Base-by-base conservation (phyloP, 1,140 invertebrate species). In the Teleogryllus occipitalis region DNA sequence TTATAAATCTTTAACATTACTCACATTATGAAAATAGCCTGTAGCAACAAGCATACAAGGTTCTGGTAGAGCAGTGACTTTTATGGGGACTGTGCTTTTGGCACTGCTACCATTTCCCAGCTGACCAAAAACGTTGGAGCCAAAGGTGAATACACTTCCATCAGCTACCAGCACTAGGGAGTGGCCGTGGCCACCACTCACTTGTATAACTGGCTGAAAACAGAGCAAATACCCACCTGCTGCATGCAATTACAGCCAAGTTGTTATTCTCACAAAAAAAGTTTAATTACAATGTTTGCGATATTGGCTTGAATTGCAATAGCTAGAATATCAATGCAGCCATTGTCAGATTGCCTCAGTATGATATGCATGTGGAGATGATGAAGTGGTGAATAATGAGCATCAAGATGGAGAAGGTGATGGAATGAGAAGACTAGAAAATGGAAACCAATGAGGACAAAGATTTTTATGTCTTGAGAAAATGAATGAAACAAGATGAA, bases 11-110 rank as follows among this genome's bases (percentile, higher is more conserved):
- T n/a, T n/a, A n/a, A n/a, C n/a, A n/a, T 39, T 79, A 88, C 91
- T 90, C 88, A 95, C 93, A 88, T 91, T 94, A 82, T 95, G 93
- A 87, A 96, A 96, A 86, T 94, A 95, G 83, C 91, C 92, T 48
- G 93, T 92, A 79, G 92, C 88, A 83, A 96, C 91, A 80, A 90
- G 86, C 79, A 87, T 89, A 82, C 95, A 90, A 78, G 87, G 86
- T 82, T 88, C 88, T 6, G 90, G 86, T 75, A 91, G 84, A 21
- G 89, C 83, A 47, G 90, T 87, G 78, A 91, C 85, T 84, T 89
- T 89, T 12, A 88, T 82, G 12, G 93, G 93, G 22, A 86, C 82
- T 12, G 89, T 89, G 76, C 88, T 88, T 84, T 94, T 94, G n/a
- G 83, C 85, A 21, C 84, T 85, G 46, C 84, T 86, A 0, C 91